Evolutionary conservation across 2,797 vertebrate species (phyloP), one percentile per base, ranked within the genome.

Genomic region (Oophaga sylvatica): DNA sequence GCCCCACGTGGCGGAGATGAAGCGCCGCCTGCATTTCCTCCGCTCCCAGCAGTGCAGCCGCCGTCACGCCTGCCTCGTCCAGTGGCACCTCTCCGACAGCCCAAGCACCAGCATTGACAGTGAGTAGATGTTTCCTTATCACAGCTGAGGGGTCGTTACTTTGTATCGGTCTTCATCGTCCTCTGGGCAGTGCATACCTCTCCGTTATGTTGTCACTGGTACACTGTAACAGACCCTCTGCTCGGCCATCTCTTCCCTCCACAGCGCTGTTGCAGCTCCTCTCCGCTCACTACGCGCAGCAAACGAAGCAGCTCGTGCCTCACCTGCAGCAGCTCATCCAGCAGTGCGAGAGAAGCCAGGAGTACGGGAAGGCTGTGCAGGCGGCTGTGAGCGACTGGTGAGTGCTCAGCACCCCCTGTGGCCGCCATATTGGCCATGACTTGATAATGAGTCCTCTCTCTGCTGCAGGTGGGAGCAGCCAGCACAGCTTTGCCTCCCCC

Each of bases 391-490:
- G 90, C n/a, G 91, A 95, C 91, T 96, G 96, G 96, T 96, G 90
- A 83, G 90, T 73, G 1, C 20, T 9, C 8, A 3, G 3, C 3
- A 20, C 41, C 26, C 26, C 9, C 65, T 26, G 22, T 10, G 13
- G 67, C 67, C 31, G 3, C 65, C 26, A 13, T 68, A 26, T 13
- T 68, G 8, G n/a, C 26, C 13, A 20, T 77, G 20, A 15, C 48
- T 35, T 31, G 12, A 8, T 70, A 15, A 57, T 59, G 3, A 41
- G 48, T 53, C 48, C 89, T 85, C 15, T 83, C 29, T 90, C 22
- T 82, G 1, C n/a, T n/a, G 11, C 41, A 97, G 96, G 96, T 96
- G 96, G 96, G 94, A 96, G 87, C 94, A 94, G 90, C 95, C 96
- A 0, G 95, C 91, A 0, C 95, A 96, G 91, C 92, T 94, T 80